These are phyloP conservation scores for Clistopyga incitator DNA, from an alignment of 2,888 invertebrate species.

Conservation along the genomic window DNA sequence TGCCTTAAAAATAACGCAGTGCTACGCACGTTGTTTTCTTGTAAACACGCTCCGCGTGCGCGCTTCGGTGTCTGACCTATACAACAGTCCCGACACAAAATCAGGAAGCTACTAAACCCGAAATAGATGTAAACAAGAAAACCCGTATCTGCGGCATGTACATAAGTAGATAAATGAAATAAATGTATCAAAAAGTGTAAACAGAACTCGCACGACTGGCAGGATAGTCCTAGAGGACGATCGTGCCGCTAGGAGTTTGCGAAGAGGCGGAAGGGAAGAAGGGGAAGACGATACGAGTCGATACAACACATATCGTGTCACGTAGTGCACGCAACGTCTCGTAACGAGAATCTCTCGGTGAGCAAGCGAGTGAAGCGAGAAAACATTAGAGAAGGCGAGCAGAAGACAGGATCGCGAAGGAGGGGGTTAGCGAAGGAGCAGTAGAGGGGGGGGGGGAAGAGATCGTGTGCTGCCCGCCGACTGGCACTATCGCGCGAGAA, in stretches of 20 bases:
- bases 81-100: not conserved
- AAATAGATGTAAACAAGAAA: not conserved
- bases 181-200: too few species aligned
- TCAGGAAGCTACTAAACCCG: not conserved
- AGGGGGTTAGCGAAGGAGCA: constrained; percentile 4
- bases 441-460: constrained; percentile 4
- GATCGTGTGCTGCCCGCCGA: constrained; percentile 52
- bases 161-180: constrained; percentile 5
- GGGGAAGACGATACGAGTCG: constrained; percentile 14
- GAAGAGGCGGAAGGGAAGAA: constrained; percentile 4
- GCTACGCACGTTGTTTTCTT: not conserved
- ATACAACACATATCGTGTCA: not conserved
- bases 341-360: not conserved
- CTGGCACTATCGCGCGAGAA: constrained; percentile 67
- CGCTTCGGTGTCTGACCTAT: not conserved
- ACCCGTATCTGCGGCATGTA: constrained; percentile 28
- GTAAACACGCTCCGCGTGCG: not conserved
- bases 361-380: constrained; percentile 22
- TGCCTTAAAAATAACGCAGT: not conserved
- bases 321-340: not conserved
- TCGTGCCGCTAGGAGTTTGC: not conserved
- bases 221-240: not conserved
- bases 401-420: constrained; percentile 25
- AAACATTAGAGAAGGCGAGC: constrained; percentile 17
- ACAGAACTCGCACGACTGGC: not conserved